phyloP scores from a whole-genome alignment of 2,797 vertebrate genomes.

The Fundulus diaphanus region DNA sequence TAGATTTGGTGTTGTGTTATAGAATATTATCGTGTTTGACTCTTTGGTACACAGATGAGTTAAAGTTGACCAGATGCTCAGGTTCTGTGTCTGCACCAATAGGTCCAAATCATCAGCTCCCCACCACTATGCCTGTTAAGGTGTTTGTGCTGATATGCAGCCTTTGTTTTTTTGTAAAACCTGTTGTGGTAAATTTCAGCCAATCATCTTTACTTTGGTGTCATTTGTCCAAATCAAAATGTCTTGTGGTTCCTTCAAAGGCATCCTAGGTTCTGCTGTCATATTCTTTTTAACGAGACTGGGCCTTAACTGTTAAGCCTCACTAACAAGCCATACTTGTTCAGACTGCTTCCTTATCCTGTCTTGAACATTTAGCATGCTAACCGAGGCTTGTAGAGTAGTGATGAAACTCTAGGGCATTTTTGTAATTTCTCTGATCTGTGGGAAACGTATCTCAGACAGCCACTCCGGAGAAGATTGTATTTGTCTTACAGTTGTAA shows the following conservation, averaged over 20 bases:
- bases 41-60: too few species aligned
- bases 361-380: not conserved
- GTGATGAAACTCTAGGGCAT: not conserved
- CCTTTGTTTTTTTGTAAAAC: not conserved
- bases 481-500: not conserved
- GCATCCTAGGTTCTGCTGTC: not conserved
- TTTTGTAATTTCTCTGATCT: not conserved
- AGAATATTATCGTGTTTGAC: not conserved
- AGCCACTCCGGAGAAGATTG: not conserved
- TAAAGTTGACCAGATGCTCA: not conserved
- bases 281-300: not conserved
- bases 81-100: not conserved
- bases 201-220: not conserved
- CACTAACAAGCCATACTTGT: not conserved
- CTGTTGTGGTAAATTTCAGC: not conserved
- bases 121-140: not conserved
- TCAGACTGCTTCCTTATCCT: not conserved
- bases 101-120: conserved; percentile 1
- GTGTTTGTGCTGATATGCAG: not conserved
- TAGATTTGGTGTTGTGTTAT: not conserved
- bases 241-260: too few species aligned
- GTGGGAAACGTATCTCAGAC: not conserved
- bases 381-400: too few species aligned
- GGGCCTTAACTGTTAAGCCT: too few species aligned
- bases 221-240: not conserved